A percentile compares a stretch with the other conserved stretches of the same genome.
phyloP scores from a whole-genome alignment of 2,888 invertebrate species.

The Andrena camellia region DNA sequence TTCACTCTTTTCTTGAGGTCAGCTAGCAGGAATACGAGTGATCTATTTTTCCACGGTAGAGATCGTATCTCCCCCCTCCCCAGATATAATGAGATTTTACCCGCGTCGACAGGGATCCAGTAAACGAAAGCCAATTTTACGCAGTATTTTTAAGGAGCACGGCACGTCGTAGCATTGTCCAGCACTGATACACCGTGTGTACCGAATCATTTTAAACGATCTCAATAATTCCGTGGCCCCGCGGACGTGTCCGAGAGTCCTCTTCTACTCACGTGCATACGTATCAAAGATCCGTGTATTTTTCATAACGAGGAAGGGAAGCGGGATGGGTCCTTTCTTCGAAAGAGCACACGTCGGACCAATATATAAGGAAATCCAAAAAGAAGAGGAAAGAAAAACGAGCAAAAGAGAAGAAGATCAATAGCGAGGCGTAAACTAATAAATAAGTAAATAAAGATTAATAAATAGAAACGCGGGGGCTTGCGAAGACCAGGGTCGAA shows the following conservation, averaged over 20 bases:
- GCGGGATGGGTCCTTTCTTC: conserved; percentile 61
- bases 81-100: not conserved
- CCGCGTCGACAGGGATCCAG: not conserved
- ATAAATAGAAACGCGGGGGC: not conserved
- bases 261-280: conserved; percentile 41
- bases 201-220: conserved; percentile 60
- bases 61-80: not conserved
- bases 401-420: conserved; percentile 10
- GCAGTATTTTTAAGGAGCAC: not conserved
- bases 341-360: conserved; percentile 68
- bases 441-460: not conserved
- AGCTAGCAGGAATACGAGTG: not conserved
- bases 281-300: conserved; percentile 68
- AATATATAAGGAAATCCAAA: conserved; percentile 57
- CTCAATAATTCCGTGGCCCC: conserved; percentile 51
- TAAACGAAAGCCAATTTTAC: not conserved
- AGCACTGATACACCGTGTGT: conserved; percentile 55
- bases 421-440: not conserved
- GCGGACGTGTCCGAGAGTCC: conserved; percentile 46
- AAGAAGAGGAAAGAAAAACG: not conserved
- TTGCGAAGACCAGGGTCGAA: not conserved
- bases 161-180: conserved; percentile 49
- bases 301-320: conserved; percentile 58
- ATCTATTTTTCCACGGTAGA: not conserved
- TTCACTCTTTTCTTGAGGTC: not conserved